phyloP scores from a whole-genome alignment of 2,888 invertebrate genomes.

The Parnassius apollo region DNA sequence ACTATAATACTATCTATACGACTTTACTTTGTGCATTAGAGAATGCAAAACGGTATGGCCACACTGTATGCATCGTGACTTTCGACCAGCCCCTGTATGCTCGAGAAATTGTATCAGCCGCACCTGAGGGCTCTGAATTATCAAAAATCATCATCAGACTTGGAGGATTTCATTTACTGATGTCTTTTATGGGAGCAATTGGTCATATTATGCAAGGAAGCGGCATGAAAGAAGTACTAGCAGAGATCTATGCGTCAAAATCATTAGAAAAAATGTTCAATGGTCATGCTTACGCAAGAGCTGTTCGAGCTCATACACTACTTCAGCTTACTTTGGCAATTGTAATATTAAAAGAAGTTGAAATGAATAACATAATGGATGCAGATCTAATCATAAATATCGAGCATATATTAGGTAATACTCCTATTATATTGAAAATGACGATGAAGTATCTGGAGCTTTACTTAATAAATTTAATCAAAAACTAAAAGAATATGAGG shows the following conservation, averaged over 20 bases:
- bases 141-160: no score
- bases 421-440: constrained; percentile 42
- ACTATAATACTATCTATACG: constrained; percentile 34
- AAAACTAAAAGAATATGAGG: constrained; percentile 32
- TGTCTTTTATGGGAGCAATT: constrained; percentile 51
- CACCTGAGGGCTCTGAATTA: no score
- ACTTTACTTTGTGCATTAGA: constrained; percentile 35
- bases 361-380: constrained; percentile 22
- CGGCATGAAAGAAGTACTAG: constrained; percentile 45
- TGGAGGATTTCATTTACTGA: constrained; percentile 37
- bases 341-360: constrained; percentile 14
- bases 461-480: constrained; percentile 33
- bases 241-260: constrained; percentile 35
- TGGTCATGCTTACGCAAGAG: no score
- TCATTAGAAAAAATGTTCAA: constrained; percentile 31
- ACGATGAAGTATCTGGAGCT: constrained; percentile 37
- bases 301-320: no score
- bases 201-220: constrained; percentile 54
- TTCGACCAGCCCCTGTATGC: no score
- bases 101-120: no score
- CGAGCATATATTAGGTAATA: constrained; percentile 32
- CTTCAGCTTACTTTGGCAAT: constrained; percentile 22
- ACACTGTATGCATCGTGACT: constrained; percentile 39
- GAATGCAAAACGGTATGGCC: constrained; percentile 34
- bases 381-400: constrained; percentile 24